Percentiles rank a stretch among this genome's conserved stretches.
Evolutionary conservation across 2,888 invertebrate genomes (phyloP).

Genomic region (Conomelus anceps): DNA sequence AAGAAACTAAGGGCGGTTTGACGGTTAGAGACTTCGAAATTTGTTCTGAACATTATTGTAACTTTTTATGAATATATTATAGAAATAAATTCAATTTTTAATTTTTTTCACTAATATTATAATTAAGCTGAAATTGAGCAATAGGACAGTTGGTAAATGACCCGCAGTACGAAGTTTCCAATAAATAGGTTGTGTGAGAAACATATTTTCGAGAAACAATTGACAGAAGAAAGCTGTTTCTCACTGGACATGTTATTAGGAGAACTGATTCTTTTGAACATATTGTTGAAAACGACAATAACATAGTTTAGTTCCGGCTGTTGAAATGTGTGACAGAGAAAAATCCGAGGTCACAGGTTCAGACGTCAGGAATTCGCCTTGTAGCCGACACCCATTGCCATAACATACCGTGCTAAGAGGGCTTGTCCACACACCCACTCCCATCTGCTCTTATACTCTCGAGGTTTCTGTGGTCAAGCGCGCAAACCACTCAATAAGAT

Average conservation of each 20-base stretch:
- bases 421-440: neutral
- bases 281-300: neutral
- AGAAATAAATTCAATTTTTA: too few relatives aligned
- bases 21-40: too few relatives aligned
- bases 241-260: neutral
- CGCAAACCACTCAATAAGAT: neutral
- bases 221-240: neutral
- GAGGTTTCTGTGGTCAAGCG: neutral
- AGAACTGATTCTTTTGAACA: neutral
- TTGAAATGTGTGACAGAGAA: neutral
- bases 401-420: neutral
- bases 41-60: too few relatives aligned
- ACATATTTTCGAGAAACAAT: neutral
- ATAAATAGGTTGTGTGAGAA: neutral
- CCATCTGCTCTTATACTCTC: neutral
- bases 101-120: too few relatives aligned
- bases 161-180: neutral
- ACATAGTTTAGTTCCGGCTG: neutral
- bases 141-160: too few relatives aligned
- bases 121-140: too few relatives aligned
- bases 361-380: neutral
- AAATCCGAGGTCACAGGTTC: neutral
- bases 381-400: neutral
- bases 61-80: too few relatives aligned
- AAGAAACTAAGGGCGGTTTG: too few relatives aligned